Evolutionary conservation across 2,797 vertebrate genomes (phyloP), one percentile per base, ranked within the genome.

Genomic region (Lophotriccus pileatus): DNA sequence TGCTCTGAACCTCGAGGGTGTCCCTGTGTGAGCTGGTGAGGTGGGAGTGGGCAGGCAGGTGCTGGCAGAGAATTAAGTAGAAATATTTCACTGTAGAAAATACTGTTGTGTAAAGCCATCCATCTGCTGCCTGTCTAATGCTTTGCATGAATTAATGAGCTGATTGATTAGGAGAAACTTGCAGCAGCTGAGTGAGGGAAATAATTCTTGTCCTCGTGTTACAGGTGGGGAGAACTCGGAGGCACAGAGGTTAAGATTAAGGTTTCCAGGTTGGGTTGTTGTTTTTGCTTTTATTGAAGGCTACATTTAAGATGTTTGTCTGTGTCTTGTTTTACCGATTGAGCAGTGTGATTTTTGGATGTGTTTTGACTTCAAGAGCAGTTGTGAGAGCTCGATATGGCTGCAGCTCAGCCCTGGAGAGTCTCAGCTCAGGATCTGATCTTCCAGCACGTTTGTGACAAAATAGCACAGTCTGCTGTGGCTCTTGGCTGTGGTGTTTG

Each of bases 121-220:
- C 83, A 87, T 92, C 95, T 96, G 81, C 89, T 86, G 73, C 52
- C 64, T 90, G 28, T 75, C 93, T 82, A 52, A 62, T 60, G 75
- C 86, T 86, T 95, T 94, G 85, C 41, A 50, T 91, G 81, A 90
- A 89, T 87, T 95, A 95, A 94, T 94, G 87, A 92, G 87, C 79
- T 88, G 89, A 94, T 91, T 88, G 92, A 96, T 95, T 87, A 91
- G 88, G 50, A 86, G 86, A 81, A 63, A 37, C 63, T 84, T 93
- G 87, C 68, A 58, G 64, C 67, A 84, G 90, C 30, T 0, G 0
- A 13, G 46, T n/a, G 67, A 90, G 68, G 59, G 55, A 50, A 66
- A 47, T 52, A 46, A 68, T 66, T 94, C 66, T 63, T 74, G 44
- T 74, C 30, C 55, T 90, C 2, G 0, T 36, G 68, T 91, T 93